phyloP scores from a whole-genome alignment of 2,797 vertebrate species.

The Micropoecilia bifurca region DNA sequence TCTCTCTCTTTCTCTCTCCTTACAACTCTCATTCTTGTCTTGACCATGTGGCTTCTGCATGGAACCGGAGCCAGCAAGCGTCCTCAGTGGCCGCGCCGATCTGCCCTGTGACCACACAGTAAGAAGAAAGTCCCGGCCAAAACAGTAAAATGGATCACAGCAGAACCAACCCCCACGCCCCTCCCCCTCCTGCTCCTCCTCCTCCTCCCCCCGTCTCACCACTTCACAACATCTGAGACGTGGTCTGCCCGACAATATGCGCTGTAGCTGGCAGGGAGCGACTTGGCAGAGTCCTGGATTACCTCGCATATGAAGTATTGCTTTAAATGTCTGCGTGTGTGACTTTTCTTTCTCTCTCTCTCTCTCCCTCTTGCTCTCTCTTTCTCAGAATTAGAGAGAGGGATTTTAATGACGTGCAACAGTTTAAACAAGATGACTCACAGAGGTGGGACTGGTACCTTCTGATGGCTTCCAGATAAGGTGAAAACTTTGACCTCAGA shows the following conservation, averaged over 20 bases:
- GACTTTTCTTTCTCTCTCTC: neutral
- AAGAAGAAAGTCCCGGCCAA: constrained; percentile 77
- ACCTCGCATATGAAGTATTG: constrained; percentile 69
- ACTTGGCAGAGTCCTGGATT: constrained; percentile 69
- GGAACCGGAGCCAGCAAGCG: constrained; percentile 62
- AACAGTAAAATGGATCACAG: constrained; percentile 78
- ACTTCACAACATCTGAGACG: constrained; percentile 64
- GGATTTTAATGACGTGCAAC: constrained; percentile 68
- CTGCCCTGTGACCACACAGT: constrained; percentile 77
- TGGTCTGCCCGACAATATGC: constrained; percentile 65
- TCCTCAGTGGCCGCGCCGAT: constrained; percentile 59
- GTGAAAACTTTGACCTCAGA: constrained; percentile 77
- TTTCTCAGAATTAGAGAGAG: constrained; percentile 45
- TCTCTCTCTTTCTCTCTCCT: constrained; percentile 36
- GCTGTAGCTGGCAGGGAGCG: constrained; percentile 66
- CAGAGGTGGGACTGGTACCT: constrained; percentile 74
- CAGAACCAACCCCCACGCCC: constrained; percentile 41
- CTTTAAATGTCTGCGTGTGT: constrained; percentile 56
- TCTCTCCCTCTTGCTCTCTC: constrained; percentile 1
- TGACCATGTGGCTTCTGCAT: constrained; percentile 67
- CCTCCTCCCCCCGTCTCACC: constrained; percentile 34
- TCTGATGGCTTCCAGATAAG: constrained; percentile 82
- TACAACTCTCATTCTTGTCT: constrained; percentile 38
- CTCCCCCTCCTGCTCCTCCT: constrained; percentile 15
- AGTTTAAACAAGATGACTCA: constrained; percentile 75